Evolutionary conservation across 2,797 vertebrate genomes (phyloP).

Genomic region (Catharus ustulatus): DNA sequence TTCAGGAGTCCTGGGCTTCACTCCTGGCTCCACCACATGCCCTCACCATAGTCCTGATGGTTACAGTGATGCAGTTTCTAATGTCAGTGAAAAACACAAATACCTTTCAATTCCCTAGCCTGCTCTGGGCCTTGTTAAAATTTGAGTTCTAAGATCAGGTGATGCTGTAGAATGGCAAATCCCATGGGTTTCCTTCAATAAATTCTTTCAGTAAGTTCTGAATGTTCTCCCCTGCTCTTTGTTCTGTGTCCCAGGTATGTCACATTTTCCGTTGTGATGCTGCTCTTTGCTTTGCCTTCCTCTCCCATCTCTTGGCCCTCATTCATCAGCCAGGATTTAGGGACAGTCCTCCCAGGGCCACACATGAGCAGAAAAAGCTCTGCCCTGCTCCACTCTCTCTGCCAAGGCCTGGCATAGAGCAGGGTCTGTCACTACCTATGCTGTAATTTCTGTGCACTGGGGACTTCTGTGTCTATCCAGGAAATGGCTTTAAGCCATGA

Average conservation of each 20-base stretch:
- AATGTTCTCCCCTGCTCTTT: background rate
- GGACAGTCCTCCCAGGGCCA: background rate
- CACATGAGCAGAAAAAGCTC: background rate
- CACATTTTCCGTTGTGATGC: background rate
- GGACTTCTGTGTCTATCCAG: background rate
- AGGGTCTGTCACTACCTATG: background rate
- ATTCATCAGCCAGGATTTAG: background rate
- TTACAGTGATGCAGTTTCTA: background rate
- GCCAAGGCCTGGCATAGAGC: background rate
- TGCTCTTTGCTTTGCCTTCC: background rate
- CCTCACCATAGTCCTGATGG: background rate
- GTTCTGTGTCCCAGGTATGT: too few species aligned
- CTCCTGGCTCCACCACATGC: background rate
- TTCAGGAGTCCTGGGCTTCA: background rate
- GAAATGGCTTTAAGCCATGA: background rate
- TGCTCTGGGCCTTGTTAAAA: background rate
- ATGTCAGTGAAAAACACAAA: background rate
- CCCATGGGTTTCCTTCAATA: background rate
- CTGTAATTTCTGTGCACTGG: background rate
- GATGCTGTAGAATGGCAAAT: background rate
- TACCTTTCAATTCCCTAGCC: background rate
- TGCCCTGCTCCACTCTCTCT: background rate
- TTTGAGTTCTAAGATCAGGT: background rate
- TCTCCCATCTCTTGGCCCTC: background rate
- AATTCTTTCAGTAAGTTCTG: background rate